Base-by-base conservation (phyloP, 2,888 invertebrate genomes). In the Nomada ruficornis region DNA sequence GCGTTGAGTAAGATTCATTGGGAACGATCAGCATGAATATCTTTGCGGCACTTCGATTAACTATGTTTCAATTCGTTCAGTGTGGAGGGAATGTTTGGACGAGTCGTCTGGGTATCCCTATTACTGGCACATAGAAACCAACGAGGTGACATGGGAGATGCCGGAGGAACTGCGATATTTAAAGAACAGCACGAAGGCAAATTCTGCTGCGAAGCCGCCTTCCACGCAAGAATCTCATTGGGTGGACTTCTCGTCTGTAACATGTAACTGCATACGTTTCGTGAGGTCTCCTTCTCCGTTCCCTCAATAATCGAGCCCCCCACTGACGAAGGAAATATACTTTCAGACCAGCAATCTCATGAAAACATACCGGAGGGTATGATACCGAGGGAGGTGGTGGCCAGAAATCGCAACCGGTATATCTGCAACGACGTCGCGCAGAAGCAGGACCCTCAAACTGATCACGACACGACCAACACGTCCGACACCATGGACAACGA, bases 11-110 rank as follows among this genome's bases (percentile, higher is more conserved):
- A 68, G 59, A 44, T 26, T 74, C 20, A 2, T 20, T 2, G 7
- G 5, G 11, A n/a, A 55, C 36, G 36, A 36, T 36, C 1, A 36
- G 7, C 36, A 0, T 23, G 9, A 54, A 2, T 18, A 54, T n/a
- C 54, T 20, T 9, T 5, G 18, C 54, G 2, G 5, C 0, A 1
- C 11, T 0, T 47, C 15, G 15, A 47, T 47, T 54, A 54, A n/a
- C 36, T 54, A 9, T 54, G n/a, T 18, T 54, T 54, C n/a, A 18
- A n/a, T 20, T 55, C 11, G 15, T 68, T 47, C 29, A 89, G 90
- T 82, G 64, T 96, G 96, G 96, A 95, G 96, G 94, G 95, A 96
- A 91, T 96, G 96, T 89, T 94, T 94, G 84, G 96, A 96, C 90
- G 95, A 95, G 88, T 93, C 94, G 18, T 95, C 95, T 1, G 96